These are phyloP conservation scores for Cnemophilus loriae DNA, from an alignment of 2,113 vertebrate species.

Conservation along the genomic window DNA sequence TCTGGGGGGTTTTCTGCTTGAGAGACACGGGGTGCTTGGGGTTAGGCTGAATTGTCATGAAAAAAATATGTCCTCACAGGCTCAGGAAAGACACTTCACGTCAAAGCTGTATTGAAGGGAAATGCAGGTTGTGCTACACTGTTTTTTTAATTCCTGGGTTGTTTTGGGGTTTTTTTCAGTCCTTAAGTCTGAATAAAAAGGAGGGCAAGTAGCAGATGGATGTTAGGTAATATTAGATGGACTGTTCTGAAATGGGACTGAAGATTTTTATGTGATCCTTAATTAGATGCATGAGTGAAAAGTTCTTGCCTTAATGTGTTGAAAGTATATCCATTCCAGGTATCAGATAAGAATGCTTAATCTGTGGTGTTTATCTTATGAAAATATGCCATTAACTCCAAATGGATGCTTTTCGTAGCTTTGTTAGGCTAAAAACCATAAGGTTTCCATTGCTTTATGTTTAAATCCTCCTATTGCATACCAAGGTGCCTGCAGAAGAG, in stretches of 20 bases:
- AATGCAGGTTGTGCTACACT: background rate
- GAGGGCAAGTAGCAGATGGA: background rate
- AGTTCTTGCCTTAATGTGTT: background rate
- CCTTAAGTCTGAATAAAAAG: background rate
- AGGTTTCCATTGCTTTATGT: background rate
- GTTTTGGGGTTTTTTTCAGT: background rate
- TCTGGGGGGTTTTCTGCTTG: background rate
- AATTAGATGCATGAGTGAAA: background rate
- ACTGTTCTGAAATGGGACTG: background rate
- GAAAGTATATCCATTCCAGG: background rate
- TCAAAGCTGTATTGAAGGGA: background rate
- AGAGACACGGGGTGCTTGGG: background rate
- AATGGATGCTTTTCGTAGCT: background rate
- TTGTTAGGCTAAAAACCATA: background rate
- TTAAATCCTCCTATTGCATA: background rate
- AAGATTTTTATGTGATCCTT: fast-evolving
- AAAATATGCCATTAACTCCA: background rate
- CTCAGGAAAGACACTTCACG: background rate
- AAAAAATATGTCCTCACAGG: fast-evolving
- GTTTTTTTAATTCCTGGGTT: background rate
- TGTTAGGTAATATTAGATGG: too few relatives aligned
- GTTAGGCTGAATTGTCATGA: background rate
- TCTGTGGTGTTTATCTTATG: background rate
- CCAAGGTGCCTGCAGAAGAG: background rate
- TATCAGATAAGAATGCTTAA: background rate